Conservation (phyloP, 2,113 vertebrate genomes). For the Gila orcuttii region DNA sequence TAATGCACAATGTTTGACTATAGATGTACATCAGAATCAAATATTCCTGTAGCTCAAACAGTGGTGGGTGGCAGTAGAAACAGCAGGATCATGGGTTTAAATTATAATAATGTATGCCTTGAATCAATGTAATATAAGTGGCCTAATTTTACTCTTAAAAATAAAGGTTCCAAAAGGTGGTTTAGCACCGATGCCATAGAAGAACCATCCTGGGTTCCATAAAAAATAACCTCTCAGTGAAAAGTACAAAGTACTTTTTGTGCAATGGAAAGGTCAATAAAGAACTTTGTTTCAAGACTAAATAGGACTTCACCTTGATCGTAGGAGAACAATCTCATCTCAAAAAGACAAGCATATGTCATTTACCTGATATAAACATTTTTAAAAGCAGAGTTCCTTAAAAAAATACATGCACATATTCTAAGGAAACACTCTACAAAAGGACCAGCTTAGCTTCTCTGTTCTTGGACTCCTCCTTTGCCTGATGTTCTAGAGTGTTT, state of each 20-base stretch:
- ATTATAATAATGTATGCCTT: too few relatives aligned
- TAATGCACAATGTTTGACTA: neutral
- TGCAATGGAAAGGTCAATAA: too few relatives aligned
- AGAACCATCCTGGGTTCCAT: too few relatives aligned
- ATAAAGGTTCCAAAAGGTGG: too few relatives aligned
- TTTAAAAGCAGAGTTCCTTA: neutral
- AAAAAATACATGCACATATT: neutral
- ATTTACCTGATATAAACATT: neutral
- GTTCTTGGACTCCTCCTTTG: neutral
- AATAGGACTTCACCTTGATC: neutral
- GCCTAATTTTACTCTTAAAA: too few relatives aligned
- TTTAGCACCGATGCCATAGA: too few relatives aligned
- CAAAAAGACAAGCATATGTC: neutral
- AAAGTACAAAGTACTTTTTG: too few relatives aligned
- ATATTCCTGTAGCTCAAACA: neutral
- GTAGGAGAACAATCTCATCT: neutral
- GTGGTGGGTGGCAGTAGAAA: too few relatives aligned
- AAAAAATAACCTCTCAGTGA: too few relatives aligned
- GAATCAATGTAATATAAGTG: too few relatives aligned
- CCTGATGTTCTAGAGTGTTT: slow-evolving; percentile 16
- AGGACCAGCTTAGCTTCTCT: neutral
- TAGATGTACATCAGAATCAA: neutral
- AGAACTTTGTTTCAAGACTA: too few relatives aligned
- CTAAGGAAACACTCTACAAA: neutral
- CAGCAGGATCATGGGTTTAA: too few relatives aligned